A percentile compares a stretch with the other conserved stretches of the same genome.
phyloP scores from a whole-genome alignment of 92 coral and sea anemone species.

The Muricea muricata region DNA sequence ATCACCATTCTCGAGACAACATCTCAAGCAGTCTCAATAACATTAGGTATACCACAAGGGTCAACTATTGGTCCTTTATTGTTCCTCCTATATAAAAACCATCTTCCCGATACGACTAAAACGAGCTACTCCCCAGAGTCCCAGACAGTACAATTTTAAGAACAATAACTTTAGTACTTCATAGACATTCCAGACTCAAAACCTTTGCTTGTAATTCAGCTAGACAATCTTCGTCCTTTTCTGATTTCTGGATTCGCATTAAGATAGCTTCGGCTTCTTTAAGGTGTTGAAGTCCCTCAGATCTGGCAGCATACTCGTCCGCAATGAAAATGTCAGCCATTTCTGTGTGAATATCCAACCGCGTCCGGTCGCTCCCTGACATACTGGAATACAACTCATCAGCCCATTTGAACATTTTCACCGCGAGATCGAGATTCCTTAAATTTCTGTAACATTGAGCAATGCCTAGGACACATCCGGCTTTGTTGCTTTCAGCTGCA shows the following conservation, averaged over 20 bases:
- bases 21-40: no score
- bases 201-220: constrained; percentile 27
- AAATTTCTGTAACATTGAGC: constrained; percentile 26
- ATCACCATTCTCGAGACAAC: no score
- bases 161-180: no score
- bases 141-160: no score
- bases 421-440: constrained; percentile 9
- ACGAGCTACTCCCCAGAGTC: no score
- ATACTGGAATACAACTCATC: constrained; percentile 16
- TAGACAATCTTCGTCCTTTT: background rate
- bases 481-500: background rate
- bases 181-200: constrained; percentile 2
- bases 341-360: background rate
- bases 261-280: constrained; percentile 14
- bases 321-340: constrained; percentile 1
- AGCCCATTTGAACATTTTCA: background rate
- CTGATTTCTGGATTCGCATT: background rate
- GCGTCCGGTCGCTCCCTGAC: background rate
- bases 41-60: no score
- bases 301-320: background rate
- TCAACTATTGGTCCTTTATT: no score
- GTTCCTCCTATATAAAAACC: no score
- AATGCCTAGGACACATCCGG: constrained; percentile 6
- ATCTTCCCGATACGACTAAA: no score
- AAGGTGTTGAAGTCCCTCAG: constrained; percentile 2